Evolutionary conservation across 2,888 invertebrate genomes (phyloP), one percentile per base, ranked within the genome.

Genomic region (Phanerotoma sp.): DNA sequence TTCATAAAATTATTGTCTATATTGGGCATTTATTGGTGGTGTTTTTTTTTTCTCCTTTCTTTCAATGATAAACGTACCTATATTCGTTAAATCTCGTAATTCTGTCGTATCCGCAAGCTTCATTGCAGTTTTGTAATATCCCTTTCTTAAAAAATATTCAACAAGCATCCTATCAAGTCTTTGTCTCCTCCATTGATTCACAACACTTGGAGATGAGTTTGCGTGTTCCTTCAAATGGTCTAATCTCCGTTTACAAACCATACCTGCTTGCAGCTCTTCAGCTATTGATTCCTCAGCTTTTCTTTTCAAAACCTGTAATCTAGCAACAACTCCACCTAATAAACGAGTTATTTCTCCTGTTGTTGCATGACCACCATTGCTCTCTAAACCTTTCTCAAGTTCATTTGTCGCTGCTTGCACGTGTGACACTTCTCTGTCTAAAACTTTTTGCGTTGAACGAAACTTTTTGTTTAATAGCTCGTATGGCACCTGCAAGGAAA

Each of bases 401-500:
- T 93, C 93, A 47, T 82, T 81, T 0, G 91, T 88, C 0, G 87
- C 86, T 59, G 85, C 85, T 64, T 91, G 89, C 3, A 96, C 90
- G 73, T 95, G 92, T 2, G 94, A 88, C 0, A 92, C 91, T 75
- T 95, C 97, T 55, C 96, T 83, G 71, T 98, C 98, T 54, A 99
- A 80, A 10, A 89, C 88, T 69, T 97, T 95, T 78, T 99, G 98
- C 3, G 96, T 93, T 41, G 90, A 87, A 51, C 98, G 88, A 77
- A 97, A 99, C 69, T 93, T 93, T 78, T 98, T 98, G 79, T 99
- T 99, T 62, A 99, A 82, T 45, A 98, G 86, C 79, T 99, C 99
- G 73, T 98, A 99, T 2, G 98, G 98, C 62, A 98, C 96, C 93
- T 94, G 67, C 51, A 33, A 35, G 54, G 30, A 7, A 38, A 20